Evolutionary conservation across 2,888 invertebrate species (phyloP).

Genomic region (Teleogryllus oceanicus): DNA sequence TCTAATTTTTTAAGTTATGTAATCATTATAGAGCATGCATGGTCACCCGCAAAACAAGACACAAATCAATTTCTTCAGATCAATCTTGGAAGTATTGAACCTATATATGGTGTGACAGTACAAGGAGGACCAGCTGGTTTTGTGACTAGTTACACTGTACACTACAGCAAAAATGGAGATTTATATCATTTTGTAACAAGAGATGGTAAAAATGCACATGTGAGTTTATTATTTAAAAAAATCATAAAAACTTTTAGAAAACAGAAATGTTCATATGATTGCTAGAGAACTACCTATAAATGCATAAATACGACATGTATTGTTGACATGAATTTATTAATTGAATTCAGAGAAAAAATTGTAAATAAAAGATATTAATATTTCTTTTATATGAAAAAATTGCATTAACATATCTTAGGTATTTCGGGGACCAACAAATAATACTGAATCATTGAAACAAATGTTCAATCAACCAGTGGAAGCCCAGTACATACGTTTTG

Average conservation of each 20-base stretch:
- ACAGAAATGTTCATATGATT: background rate
- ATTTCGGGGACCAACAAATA: slow-evolving; percentile 70
- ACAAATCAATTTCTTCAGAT: slow-evolving; percentile 58
- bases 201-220: slow-evolving; percentile 46
- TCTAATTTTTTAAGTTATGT: no score
- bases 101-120: slow-evolving; percentile 69
- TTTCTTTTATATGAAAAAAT: no score
- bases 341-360: no score
- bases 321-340: no score
- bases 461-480: slow-evolving; percentile 70
- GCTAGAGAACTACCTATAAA: no score
- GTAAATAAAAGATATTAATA: no score
- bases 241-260: slow-evolving; percentile 3
- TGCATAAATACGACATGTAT: no score
- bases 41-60: slow-evolving; percentile 63
- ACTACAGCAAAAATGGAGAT: slow-evolving; percentile 44
- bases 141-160: slow-evolving; percentile 71
- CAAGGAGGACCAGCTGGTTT: slow-evolving; percentile 72
- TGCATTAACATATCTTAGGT: slow-evolving; percentile 47
- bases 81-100: slow-evolving; percentile 60
- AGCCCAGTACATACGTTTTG: slow-evolving; percentile 66
- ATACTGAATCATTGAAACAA: slow-evolving; percentile 56
- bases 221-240: slow-evolving; percentile 23
- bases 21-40: slow-evolving; percentile 54
- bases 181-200: slow-evolving; percentile 59